phyloP scores from a whole-genome alignment of 2,797 vertebrate genomes.

The Oreochromis grahami region DNA sequence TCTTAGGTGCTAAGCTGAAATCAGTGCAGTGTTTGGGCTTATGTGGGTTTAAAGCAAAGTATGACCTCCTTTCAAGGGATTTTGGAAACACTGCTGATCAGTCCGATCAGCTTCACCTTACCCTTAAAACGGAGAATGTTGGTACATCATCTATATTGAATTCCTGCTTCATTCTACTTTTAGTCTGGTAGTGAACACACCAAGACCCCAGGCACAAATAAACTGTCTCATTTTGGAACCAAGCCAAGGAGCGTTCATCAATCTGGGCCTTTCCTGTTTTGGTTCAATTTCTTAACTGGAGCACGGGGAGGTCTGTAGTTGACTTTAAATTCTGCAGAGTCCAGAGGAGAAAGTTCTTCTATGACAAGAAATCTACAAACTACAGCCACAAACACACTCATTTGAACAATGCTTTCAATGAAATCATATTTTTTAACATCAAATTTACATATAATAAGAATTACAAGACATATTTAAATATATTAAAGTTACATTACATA shows the following conservation, averaged over 20 bases:
- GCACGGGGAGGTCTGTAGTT: not conserved
- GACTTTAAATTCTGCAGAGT: not conserved
- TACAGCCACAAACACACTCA: not conserved
- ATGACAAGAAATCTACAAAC: not conserved
- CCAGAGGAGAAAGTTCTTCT: not conserved
- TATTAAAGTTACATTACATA: not conserved
- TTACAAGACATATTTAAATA: not conserved
- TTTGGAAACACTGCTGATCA: not conserved
- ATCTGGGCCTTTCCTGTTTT: not conserved
- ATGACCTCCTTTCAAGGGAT: not conserved
- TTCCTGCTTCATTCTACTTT: not conserved
- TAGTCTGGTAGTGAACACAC: not conserved
- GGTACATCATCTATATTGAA: not conserved
- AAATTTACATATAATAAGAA: not conserved
- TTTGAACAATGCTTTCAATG: not conserved
- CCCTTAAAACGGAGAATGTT: not conserved
- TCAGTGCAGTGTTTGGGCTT: not conserved
- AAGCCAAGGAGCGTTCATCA: not conserved
- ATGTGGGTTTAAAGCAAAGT: not conserved
- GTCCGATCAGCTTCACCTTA: not conserved
- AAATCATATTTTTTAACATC: not conserved
- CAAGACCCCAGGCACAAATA: not conserved
- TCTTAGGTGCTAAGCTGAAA: slow-evolving; percentile 11
- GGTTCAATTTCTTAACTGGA: not conserved
- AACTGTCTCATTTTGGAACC: not conserved